Conservation (phyloP, 2,113 vertebrate genomes). For the Platycercus adscitus region DNA sequence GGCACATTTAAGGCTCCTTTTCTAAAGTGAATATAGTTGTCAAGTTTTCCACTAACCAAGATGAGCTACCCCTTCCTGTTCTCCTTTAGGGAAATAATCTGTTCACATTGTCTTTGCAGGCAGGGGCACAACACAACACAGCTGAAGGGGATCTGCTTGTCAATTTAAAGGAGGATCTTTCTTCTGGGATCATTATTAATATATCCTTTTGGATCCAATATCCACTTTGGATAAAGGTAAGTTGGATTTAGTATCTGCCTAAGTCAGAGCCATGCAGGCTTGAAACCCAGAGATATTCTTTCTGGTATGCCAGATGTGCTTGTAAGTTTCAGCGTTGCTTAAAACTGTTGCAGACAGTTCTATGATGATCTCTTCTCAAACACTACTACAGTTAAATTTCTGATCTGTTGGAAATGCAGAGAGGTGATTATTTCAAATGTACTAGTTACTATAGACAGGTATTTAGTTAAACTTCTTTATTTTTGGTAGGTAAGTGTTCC, state of each 20-base stretch:
- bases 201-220: background rate
- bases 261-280: background rate
- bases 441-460: background rate
- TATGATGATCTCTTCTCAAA: background rate
- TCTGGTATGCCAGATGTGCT: background rate
- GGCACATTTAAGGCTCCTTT: background rate
- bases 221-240: background rate
- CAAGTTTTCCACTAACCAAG: background rate
- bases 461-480: background rate
- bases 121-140: background rate
- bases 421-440: background rate
- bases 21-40: background rate
- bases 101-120: background rate
- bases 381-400: background rate
- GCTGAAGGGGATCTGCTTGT: background rate
- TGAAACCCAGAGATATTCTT: background rate
- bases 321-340: background rate
- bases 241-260: background rate
- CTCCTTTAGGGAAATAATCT: background rate
- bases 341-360: background rate
- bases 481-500: background rate
- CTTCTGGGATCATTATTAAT: background rate
- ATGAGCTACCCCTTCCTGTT: background rate
- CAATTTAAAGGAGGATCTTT: background rate
- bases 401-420: background rate